Conservation (phyloP, 2,888 invertebrate genomes). For the Ptycholaimellus sp. region DNA sequence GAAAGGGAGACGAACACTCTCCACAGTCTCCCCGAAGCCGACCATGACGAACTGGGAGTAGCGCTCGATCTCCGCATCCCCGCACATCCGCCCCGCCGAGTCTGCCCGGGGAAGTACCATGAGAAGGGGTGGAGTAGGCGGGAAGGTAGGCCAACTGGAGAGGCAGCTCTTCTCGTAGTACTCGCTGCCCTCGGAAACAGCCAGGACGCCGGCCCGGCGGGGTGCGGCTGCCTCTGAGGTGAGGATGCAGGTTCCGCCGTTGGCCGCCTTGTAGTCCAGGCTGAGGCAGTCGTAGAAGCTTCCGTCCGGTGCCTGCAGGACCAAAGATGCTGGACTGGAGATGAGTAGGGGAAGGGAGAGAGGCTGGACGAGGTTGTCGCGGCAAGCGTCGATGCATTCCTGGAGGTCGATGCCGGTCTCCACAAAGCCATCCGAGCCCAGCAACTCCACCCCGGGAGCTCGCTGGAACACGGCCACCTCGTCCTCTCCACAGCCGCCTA, state of each 20-base stretch:
- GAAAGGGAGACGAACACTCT: background rate
- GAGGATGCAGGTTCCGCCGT: slow-evolving; percentile 1
- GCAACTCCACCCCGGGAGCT: slow-evolving; percentile 5
- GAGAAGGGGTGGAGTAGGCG: too few relatives aligned
- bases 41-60: slow-evolving; percentile 3
- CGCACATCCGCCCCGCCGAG: too few relatives aligned
- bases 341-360: too few relatives aligned
- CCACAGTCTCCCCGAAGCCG: slow-evolving; percentile 2
- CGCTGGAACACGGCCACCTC: slow-evolving; percentile 1
- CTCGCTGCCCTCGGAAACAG: background rate
- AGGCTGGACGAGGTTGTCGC: too few relatives aligned
- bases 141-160: background rate
- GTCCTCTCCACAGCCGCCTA: background rate
- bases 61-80: slow-evolving; percentile 3
- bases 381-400: slow-evolving; percentile 4
- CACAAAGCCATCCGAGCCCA: slow-evolving; percentile 3
- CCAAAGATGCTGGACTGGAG: too few relatives aligned
- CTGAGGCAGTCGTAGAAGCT: slow-evolving; percentile 1
- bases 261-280: slow-evolving; percentile 1
- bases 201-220: slow-evolving; percentile 1
- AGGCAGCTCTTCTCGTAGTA: slow-evolving; percentile 6
- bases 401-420: background rate
- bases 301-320: slow-evolving; percentile 3
- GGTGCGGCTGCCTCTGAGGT: slow-evolving; percentile 4
- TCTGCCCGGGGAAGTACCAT: too few relatives aligned